phyloP scores from a whole-genome alignment of 2,888 invertebrate genomes.

The Steromphala cineraria region DNA sequence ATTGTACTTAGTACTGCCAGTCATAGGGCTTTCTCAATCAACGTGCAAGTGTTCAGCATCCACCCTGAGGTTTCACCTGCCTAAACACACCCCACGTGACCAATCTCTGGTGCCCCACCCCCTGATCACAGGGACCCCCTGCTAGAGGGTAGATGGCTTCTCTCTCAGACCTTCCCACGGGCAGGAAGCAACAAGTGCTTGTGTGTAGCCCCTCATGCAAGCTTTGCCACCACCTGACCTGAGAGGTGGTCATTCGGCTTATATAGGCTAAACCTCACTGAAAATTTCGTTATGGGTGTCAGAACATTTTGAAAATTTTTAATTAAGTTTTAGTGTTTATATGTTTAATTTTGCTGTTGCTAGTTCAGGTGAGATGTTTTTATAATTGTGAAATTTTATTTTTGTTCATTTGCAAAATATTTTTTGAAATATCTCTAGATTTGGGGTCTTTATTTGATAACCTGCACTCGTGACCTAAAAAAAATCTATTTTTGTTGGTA shows the following conservation, averaged over 20 bases:
- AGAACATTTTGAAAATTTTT: too few species aligned
- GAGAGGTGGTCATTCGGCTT: neutral
- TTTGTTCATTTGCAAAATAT: neutral
- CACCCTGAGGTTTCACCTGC: conserved; percentile 40
- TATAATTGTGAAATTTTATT: neutral
- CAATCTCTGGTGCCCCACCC: conserved; percentile 61
- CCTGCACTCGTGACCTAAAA: neutral
- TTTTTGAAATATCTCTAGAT: neutral
- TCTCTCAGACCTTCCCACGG: conserved; percentile 72
- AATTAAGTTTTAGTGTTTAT: too few species aligned
- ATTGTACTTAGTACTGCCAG: conserved; percentile 52
- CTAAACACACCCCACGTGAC: conserved; percentile 27
- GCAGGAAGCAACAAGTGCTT: conserved; percentile 44
- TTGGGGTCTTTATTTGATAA: neutral
- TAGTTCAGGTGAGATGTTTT: neutral
- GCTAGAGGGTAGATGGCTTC: conserved; percentile 53
- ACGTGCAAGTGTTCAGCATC: conserved; percentile 47
- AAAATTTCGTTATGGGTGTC: too few species aligned
- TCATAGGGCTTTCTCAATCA: conserved; percentile 55
- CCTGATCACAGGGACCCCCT: conserved; percentile 52
- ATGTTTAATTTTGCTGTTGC: neutral
- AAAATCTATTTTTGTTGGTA: neutral
- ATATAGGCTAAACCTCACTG: neutral
- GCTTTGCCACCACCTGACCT: conserved; percentile 54
- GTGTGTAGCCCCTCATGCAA: conserved; percentile 63